Evolutionary conservation across 2,797 vertebrate genomes (phyloP).

Genomic region (Neosilurus hyrtlii): DNA sequence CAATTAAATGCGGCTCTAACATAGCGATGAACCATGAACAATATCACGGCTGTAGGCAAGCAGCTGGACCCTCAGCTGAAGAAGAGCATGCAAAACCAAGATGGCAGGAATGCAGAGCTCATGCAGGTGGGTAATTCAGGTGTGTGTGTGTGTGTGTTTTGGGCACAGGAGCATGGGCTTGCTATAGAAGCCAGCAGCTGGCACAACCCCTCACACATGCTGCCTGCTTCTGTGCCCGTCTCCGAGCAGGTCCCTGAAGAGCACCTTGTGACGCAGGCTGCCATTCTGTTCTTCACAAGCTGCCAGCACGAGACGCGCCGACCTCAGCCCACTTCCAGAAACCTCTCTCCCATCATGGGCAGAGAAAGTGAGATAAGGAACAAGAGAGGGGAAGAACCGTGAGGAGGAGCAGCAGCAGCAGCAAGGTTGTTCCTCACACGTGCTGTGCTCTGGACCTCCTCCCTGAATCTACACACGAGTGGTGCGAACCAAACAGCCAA

Average conservation of each 20-base stretch:
- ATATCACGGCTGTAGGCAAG: background rate
- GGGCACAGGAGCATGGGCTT: constrained; percentile 61
- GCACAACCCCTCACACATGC: constrained; percentile 45
- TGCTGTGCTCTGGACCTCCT: constrained; percentile 48
- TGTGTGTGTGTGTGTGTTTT: background rate
- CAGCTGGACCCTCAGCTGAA: constrained; percentile 27
- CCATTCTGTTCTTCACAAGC: constrained; percentile 60
- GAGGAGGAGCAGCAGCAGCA: background rate
- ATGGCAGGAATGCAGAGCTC: constrained; percentile 16
- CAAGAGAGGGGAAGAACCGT: background rate
- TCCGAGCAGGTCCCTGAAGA: constrained; percentile 42
- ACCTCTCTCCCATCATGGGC: constrained; percentile 53
- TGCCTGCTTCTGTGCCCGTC: constrained; percentile 37
- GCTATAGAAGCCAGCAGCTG: constrained; percentile 66
- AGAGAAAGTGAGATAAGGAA: constrained; percentile 17
- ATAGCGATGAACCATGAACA: constrained; percentile 11
- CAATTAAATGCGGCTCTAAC: background rate
- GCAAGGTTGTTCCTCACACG: constrained; percentile 39
- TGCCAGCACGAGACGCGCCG: constrained; percentile 63
- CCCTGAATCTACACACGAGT: constrained; percentile 57
- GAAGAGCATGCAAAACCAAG: constrained; percentile 11
- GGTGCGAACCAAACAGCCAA: constrained; percentile 53
- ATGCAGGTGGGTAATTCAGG: constrained; percentile 24
- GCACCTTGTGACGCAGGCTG: constrained; percentile 63
- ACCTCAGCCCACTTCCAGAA: constrained; percentile 63